Conservation (phyloP, 2,888 invertebrate species). For the Nomada fabriciana region DNA sequence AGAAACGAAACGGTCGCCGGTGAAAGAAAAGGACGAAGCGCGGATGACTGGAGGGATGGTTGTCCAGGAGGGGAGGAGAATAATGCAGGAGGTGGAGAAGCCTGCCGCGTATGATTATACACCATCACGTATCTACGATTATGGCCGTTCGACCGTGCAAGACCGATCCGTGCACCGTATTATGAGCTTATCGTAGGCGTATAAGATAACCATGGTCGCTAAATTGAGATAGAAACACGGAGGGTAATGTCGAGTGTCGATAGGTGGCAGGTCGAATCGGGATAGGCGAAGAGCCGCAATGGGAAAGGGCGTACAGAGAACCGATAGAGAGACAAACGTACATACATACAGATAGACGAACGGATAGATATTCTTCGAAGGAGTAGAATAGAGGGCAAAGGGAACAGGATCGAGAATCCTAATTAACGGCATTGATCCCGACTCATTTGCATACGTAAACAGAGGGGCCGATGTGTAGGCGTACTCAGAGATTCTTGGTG, state of each 20-base stretch:
- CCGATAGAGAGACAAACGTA: conserved; percentile 30
- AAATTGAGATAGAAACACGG: conserved; percentile 72
- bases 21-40: conserved; percentile 5
- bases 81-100: conserved; percentile 51
- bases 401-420: conserved; percentile 72
- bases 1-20: conserved; percentile 10
- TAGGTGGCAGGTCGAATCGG: conserved; percentile 56
- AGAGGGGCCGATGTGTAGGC: conserved; percentile 66
- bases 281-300: conserved; percentile 14
- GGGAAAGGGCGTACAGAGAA: conserved; percentile 29
- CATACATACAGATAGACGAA: conserved; percentile 35
- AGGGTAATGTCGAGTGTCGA: conserved; percentile 46
- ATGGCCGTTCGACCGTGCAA: conserved; percentile 68
- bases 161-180: conserved; percentile 65
- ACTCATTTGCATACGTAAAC: conserved; percentile 78
- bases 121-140: conserved; percentile 70
- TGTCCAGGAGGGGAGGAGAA: conserved; percentile 24
- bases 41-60: not conserved
- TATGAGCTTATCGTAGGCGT: conserved; percentile 74
- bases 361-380: conserved; percentile 48
- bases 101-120: conserved; percentile 74
- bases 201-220: conserved; percentile 68
- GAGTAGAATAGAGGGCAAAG: conserved; percentile 51
- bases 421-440: conserved; percentile 77
- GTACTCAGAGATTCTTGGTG: conserved; percentile 72